Evolutionary conservation across 2,797 vertebrate genomes (phyloP).

Genomic region (Knipowitschia caucasica): DNA sequence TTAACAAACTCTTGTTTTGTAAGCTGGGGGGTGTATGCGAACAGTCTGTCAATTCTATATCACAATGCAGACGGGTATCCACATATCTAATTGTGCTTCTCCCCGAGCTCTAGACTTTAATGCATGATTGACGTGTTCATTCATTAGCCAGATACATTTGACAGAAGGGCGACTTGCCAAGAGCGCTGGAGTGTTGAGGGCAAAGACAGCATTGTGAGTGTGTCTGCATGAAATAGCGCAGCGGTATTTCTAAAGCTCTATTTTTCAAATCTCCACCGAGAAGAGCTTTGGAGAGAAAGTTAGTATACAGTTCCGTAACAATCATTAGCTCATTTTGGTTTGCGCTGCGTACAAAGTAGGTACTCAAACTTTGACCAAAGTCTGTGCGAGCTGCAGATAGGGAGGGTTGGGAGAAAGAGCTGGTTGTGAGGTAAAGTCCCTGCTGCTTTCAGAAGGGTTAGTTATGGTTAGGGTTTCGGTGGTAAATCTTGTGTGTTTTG

Average conservation of each 20-base stretch:
- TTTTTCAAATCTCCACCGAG: slow-evolving; percentile 25
- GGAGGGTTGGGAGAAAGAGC: no score
- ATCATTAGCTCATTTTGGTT: slow-evolving; percentile 3
- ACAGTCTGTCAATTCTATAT: slow-evolving; percentile 31
- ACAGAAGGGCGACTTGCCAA: slow-evolving; percentile 44
- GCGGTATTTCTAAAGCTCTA: slow-evolving; percentile 15
- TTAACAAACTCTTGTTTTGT: slow-evolving; percentile 32
- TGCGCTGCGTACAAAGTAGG: background rate
- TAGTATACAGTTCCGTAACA: slow-evolving; percentile 4
- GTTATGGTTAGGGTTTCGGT: no score
- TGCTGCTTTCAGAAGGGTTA: no score
- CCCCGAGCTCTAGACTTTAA: slow-evolving; percentile 33
- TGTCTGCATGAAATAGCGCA: slow-evolving; percentile 25
- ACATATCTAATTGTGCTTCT: slow-evolving; percentile 36
- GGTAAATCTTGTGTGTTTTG: no score
- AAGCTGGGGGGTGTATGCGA: slow-evolving; percentile 27
- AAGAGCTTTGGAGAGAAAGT: slow-evolving; percentile 7
- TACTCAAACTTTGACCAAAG: slow-evolving; percentile 14
- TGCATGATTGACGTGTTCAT: slow-evolving; percentile 51
- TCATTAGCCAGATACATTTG: slow-evolving; percentile 51
- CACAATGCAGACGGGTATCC: slow-evolving; percentile 32
- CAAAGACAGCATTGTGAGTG: slow-evolving; percentile 30
- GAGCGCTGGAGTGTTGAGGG: slow-evolving; percentile 31
- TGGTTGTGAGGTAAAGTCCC: no score
- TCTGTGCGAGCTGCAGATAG: no score